Evolutionary conservation across 1,140 invertebrate genomes (phyloP), one percentile per base, ranked within the genome.

Genomic region (Drosophila setifemur): DNA sequence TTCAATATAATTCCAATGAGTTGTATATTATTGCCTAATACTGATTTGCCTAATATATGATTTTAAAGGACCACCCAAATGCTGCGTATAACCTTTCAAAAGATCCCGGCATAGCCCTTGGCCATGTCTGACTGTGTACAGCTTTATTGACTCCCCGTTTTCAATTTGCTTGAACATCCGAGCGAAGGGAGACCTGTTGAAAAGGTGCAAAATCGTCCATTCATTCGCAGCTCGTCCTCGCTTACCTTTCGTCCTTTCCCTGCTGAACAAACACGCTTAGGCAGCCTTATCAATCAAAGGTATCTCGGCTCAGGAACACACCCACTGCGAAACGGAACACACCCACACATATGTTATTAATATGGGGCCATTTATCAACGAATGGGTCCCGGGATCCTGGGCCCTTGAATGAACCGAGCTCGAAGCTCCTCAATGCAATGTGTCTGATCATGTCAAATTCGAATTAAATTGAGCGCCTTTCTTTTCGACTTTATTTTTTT

Each of bases 211-310:
- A 85, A 75, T 85, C 81, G 57, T 39, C 60, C 57, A 58, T 61
- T 61, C 53, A 61, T 60, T 61, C 57, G 57, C 60, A 60, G 57
- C 57, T 73, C 76, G 58, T 29, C 48, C 57, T 48, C 47, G 54
- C 45, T 86, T 57, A 48, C 77, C 73, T 66, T 67, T 67, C 50
- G 66, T 43, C 52, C 37, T n/a, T 21, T 4, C 1, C 7, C 18
- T 47, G 74, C 37, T 60, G 45, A 55, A 60, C 78, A 85, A 85
- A 85, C 81, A 85, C 81, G 74, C 81, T 85, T 85, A 86, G 60
- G 79, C 74, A 85, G 79, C 79, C 79, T 73, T 85, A 85, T 85
- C 81, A 85, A 85, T 85, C 81, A 86, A 66, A 76, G 82, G 81
- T 68, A 85, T 86, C 79, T 72, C 54, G 44, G 39, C 33, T 44